Evolutionary conservation across 2,113 vertebrate species (phyloP), one percentile per base, ranked within the genome.

Genomic region (Zosterops lateralis): DNA sequence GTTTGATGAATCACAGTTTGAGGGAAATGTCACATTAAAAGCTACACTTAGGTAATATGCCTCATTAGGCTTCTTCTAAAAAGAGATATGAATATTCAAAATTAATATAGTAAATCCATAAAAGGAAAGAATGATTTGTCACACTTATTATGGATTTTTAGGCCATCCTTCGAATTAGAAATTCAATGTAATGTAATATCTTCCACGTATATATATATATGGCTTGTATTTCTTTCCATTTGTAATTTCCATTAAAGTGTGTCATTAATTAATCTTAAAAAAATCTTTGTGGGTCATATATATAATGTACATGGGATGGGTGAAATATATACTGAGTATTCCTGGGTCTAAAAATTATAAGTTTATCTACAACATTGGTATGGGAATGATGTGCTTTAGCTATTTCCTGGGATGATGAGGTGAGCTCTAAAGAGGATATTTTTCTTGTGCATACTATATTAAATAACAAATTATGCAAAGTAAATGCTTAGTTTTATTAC

Each of bases 11-110:
- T 89, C 17, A 58, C 16, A 29, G 80, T 92, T 93, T 85, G 76
- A 91, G 58, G 12, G 62, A 89, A 92, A 92, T 76, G 47, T 50
- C 85, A 65, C 73, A 64, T 87, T 64, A 93, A 87, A 95, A 70
- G 44, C n/a, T 62, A 76, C 54, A 67, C 56, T 82, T 95, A 76
- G 51, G 76, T 90, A 90, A 71, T 82, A 76, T 72, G 66, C 25
- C 32, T 80, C 78, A 74, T 93, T 89, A 79, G 58, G 50, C 36
- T 81, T 40, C 45, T 93, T 91, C 93, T 81, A 77, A 73, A 81
- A 94, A 60, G 65, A 84, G 66, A 71, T 20, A 44, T 47, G 66
- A 85, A 83, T 82, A 89, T 90, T 83, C 70, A 92, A 70, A 77
- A 76, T 89, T 91, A 93, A 80, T 60, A 62, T 7, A 20, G 56